Evolutionary conservation across 1,140 invertebrate species (phyloP).

Genomic region (Bombus impatiens): DNA sequence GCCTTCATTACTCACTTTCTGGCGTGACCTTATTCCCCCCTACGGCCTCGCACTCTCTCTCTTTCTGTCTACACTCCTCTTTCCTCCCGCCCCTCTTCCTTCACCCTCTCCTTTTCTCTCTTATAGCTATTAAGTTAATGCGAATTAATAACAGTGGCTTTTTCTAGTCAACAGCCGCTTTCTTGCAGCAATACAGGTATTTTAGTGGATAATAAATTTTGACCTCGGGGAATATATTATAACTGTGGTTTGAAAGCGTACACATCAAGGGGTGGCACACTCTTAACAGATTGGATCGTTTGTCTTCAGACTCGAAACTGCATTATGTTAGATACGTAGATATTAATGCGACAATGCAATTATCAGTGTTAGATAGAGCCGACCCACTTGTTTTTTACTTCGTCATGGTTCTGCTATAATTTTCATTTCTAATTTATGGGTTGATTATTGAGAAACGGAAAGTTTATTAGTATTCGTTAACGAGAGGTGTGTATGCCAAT

Average conservation of each 20-base stretch:
- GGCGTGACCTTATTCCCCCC: slow-evolving; percentile 80
- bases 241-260: slow-evolving; percentile 56
- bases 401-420: background rate
- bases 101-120: slow-evolving; percentile 11
- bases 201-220: slow-evolving; percentile 69
- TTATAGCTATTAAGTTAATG: slow-evolving; percentile 77
- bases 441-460: slow-evolving; percentile 20
- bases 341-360: slow-evolving; percentile 56
- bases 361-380: background rate
- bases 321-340: slow-evolving; percentile 47
- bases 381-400: background rate
- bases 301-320: slow-evolving; percentile 60
- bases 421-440: slow-evolving; percentile 36
- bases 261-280: slow-evolving; percentile 52
- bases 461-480: slow-evolving; percentile 28
- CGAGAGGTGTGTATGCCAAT: background rate
- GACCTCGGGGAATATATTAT: slow-evolving; percentile 56
- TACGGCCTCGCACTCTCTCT: slow-evolving; percentile 18
- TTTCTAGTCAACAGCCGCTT: slow-evolving; percentile 67
- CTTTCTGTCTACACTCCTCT: slow-evolving; percentile 15
- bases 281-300: slow-evolving; percentile 67
- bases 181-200: slow-evolving; percentile 63
- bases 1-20: slow-evolving; percentile 81
- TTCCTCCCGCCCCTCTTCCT: background rate
- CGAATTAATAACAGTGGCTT: slow-evolving; percentile 78